phyloP scores from a whole-genome alignment of 2,888 invertebrate genomes.

The Schizaphis graminum region DNA sequence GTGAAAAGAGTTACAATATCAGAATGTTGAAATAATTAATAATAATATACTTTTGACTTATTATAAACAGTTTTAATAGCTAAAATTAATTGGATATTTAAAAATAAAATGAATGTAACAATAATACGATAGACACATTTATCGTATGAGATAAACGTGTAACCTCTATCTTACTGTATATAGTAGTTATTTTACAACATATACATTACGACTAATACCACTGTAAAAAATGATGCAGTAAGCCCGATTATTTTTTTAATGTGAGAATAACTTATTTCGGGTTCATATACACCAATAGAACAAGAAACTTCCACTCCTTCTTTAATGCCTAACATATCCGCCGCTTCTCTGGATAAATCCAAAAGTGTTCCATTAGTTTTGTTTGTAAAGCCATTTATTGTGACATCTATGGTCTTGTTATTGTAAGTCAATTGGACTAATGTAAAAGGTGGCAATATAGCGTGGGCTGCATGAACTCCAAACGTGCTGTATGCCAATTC shows the following conservation, averaged over 20 bases:
- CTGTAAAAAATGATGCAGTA: not conserved
- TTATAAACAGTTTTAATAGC: not conserved
- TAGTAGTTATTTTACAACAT: not conserved
- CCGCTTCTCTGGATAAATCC: not conserved
- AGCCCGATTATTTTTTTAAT: not conserved
- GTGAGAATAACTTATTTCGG: not conserved
- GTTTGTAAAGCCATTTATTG: not conserved
- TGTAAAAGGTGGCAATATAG: not conserved
- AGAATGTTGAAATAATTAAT: not conserved
- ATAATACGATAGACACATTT: not conserved
- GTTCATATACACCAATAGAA: not conserved
- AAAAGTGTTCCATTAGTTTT: not conserved
- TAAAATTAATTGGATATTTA: not conserved
- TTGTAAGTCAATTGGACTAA: not conserved
- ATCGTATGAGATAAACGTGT: not conserved
- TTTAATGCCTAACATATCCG: not conserved
- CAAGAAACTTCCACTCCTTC: not conserved
- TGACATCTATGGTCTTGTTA: not conserved
- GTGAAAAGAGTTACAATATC: not conserved
- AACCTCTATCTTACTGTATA: not conserved
- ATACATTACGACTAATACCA: fast-evolving
- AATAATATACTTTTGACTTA: not conserved
- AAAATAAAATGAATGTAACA: not conserved
- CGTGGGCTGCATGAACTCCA: not conserved
- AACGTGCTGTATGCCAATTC: fast-evolving